Percentiles rank a stretch among this genome's conserved stretches.
These are phyloP conservation scores for Drosophila paramelanica DNA, from an alignment of 2,888 invertebrate species.

Conservation along the genomic window DNA sequence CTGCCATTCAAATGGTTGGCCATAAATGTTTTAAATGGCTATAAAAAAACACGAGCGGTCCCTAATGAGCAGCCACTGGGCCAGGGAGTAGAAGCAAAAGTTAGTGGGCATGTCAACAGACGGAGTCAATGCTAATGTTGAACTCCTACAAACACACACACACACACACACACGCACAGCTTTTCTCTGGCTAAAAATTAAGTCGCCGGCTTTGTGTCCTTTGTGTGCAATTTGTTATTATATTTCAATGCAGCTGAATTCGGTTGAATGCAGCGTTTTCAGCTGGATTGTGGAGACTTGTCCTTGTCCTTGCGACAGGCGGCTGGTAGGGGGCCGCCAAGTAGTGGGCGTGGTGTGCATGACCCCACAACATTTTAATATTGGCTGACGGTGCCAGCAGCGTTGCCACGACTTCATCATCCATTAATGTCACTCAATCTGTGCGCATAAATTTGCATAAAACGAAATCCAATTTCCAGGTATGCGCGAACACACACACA, in stretches of 20 bases:
- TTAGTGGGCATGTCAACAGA: conserved; percentile 44
- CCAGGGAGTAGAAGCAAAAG: conserved; percentile 18
- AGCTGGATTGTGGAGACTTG: background rate
- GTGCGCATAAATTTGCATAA: conserved; percentile 80
- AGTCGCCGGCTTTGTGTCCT: conserved; percentile 33
- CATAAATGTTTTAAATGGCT: conserved; percentile 78
- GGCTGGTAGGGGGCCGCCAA: background rate
- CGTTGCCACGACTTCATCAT: conserved; percentile 66
- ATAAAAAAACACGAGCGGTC: conserved; percentile 51
- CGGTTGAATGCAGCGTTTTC: background rate
- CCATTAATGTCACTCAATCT: conserved; percentile 80
- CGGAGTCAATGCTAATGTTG: conserved; percentile 34
- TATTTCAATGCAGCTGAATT: conserved; percentile 40
- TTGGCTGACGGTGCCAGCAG: conserved; percentile 10
- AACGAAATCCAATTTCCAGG: conserved; percentile 73
- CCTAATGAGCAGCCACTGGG: conserved; percentile 37
- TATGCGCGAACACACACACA: conserved; percentile 25
- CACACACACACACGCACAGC: fast-evolving
- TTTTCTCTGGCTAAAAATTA: conserved; percentile 31
- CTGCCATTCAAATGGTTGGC: conserved; percentile 70
- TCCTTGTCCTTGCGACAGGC: too few species aligned
- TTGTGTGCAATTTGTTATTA: conserved; percentile 50
- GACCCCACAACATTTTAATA: conserved; percentile 15
- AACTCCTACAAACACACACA: too few species aligned
- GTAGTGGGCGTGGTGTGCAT: background rate